phyloP scores from a whole-genome alignment of 2,797 vertebrate genomes.

The Leptatherina wallacei region DNA sequence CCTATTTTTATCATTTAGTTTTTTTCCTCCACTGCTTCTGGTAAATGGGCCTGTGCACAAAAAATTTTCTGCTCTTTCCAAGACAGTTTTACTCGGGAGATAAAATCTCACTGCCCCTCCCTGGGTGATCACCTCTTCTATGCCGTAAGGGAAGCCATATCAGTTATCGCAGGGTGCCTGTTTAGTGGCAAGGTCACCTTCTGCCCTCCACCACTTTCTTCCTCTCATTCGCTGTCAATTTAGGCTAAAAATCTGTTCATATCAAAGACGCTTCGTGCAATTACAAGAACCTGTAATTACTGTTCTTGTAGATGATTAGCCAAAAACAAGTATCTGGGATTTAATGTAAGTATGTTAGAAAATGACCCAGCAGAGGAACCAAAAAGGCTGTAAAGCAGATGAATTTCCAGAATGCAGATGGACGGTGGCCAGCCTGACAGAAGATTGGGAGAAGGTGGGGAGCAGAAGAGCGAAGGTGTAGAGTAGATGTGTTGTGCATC shows the following conservation, averaged over 20 bases:
- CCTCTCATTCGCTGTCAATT: constrained; percentile 33
- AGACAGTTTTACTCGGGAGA: constrained; percentile 61
- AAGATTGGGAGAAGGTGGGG: constrained; percentile 44
- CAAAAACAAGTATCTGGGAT: not conserved
- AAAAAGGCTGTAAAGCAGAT: constrained; percentile 4
- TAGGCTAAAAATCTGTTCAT: constrained; percentile 38
- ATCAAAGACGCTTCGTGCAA: constrained; percentile 21
- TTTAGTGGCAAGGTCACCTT: constrained; percentile 53
- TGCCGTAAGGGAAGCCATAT: constrained; percentile 61
- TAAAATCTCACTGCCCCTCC: constrained; percentile 58
- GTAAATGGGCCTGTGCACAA: constrained; percentile 47
- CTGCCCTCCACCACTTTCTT: constrained; percentile 28
- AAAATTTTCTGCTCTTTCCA: constrained; percentile 56
- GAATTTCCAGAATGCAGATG: constrained; percentile 30
- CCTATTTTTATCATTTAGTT: constrained; percentile 6
- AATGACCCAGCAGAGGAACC: constrained; percentile 10
- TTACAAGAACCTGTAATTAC: constrained; percentile 18
- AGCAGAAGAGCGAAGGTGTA: constrained; percentile 39
- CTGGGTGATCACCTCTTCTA: constrained; percentile 51
- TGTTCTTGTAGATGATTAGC: constrained; percentile 26
- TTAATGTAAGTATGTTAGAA: not conserved
- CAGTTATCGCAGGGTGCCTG: constrained; percentile 47
- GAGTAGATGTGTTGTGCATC: constrained; percentile 71
- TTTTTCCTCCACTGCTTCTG: constrained; percentile 20
- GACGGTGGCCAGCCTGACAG: constrained; percentile 33